Conservation (phyloP, 2,888 invertebrate genomes). For the Lagria hirta region DNA sequence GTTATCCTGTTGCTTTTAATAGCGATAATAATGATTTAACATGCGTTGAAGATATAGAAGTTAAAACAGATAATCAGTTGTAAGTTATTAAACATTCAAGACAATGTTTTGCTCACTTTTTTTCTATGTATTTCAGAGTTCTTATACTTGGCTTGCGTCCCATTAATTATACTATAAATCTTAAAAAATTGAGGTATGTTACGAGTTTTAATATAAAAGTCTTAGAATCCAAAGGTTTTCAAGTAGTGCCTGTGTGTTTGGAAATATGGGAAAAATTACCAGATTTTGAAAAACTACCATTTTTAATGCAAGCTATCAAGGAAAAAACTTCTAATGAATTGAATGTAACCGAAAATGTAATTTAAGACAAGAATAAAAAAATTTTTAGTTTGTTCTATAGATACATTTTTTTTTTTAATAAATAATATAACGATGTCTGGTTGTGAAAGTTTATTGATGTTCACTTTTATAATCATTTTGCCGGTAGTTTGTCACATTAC, state of each 20-base stretch:
- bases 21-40: conserved; percentile 44
- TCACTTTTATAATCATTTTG: too few relatives aligned
- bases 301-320: conserved; percentile 63
- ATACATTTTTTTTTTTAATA: too few relatives aligned
- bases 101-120: conserved; percentile 2
- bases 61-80: conserved; percentile 54
- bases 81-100: conserved; percentile 46
- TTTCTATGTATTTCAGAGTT: conserved; percentile 56
- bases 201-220: conserved; percentile 59
- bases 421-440: too few relatives aligned
- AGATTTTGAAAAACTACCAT: conserved; percentile 64
- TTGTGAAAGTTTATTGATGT: too few relatives aligned
- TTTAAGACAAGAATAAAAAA: conserved; percentile 14
- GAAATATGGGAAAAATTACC: conserved; percentile 59
- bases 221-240: conserved; percentile 60
- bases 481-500: too few relatives aligned
- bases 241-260: conserved; percentile 59
- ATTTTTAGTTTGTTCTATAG: conserved; percentile 3
- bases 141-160: conserved; percentile 59
- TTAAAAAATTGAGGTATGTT: conserved; percentile 58
- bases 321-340: conserved; percentile 44
- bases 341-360: conserved; percentile 19
- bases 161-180: conserved; percentile 62
- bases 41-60: conserved; percentile 54
- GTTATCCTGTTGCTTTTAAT: conserved; percentile 55